A percentile compares a stretch with the other conserved stretches of the same genome.
These are phyloP conservation scores for Clunio marinus DNA, from an alignment of 2,888 invertebrate species.

Conservation along the genomic window DNA sequence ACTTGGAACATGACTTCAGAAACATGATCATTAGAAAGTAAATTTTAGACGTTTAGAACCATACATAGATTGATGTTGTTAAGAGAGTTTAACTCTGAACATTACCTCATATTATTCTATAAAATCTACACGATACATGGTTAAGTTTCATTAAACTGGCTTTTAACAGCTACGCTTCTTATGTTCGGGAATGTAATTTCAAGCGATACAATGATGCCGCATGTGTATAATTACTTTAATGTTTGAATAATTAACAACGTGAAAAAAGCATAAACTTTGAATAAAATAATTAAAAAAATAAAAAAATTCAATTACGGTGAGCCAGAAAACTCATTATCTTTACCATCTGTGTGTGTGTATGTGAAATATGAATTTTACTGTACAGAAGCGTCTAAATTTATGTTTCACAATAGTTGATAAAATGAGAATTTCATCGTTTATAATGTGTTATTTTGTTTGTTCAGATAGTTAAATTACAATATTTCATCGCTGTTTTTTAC, in stretches of 20 bases:
- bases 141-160: too few species aligned
- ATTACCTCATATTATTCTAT: too few species aligned
- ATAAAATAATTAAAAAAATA: conserved; percentile 34
- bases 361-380: not conserved
- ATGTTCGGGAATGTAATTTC: conserved; percentile 17
- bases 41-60: too few species aligned
- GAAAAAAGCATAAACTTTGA: conserved; percentile 19
- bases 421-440: conserved; percentile 1
- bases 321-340: conserved; percentile 28
- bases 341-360: not conserved
- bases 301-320: conserved; percentile 21
- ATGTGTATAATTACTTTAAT: conserved; percentile 32
- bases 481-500: too few species aligned
- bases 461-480: too few species aligned
- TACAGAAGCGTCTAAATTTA: not conserved
- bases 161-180: too few species aligned
- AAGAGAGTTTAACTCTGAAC: too few species aligned
- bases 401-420: not conserved
- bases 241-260: conserved; percentile 30
- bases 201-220: conserved; percentile 1
- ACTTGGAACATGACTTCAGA: too few species aligned
- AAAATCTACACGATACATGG: too few species aligned
- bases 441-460: too few species aligned
- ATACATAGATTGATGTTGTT: too few species aligned
- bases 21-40: too few species aligned